A percentile compares a stretch with the other conserved stretches of the same genome.
These are phyloP conservation scores for Synergus japonicus DNA, from an alignment of 2,888 invertebrate genomes.

Conservation along the genomic window DNA sequence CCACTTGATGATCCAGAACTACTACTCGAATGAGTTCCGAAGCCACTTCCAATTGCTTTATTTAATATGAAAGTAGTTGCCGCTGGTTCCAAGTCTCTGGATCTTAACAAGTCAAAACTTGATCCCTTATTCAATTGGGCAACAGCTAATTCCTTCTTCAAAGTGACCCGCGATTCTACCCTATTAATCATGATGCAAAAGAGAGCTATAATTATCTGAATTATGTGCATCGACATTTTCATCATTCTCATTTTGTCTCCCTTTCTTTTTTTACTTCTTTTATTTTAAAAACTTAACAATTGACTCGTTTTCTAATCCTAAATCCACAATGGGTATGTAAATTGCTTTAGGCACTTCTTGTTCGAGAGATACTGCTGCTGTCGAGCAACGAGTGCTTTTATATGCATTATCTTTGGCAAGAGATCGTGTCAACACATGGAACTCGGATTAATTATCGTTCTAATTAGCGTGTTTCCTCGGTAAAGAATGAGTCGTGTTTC, in stretches of 20 bases:
- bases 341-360: not conserved
- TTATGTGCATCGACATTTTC: not conserved
- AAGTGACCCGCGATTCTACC: not conserved
- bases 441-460: conserved; percentile 45
- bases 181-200: not conserved
- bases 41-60: conserved; percentile 43
- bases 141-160: not conserved
- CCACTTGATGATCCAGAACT: conserved; percentile 3
- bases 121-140: not conserved
- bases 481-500: conserved; percentile 16
- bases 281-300: too few species aligned
- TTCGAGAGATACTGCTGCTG: not conserved
- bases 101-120: not conserved
- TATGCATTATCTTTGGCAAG: conserved; percentile 6
- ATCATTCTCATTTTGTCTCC: not conserved
- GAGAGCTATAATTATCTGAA: not conserved
- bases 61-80: conserved; percentile 45
- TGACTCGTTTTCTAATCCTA: not conserved
- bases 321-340: not conserved
- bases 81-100: conserved; percentile 48
- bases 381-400: not conserved
- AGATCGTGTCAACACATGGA: not conserved
- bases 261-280: too few species aligned
- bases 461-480: conserved; percentile 48
- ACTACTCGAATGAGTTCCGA: conserved; percentile 17